Evolutionary conservation across 2,113 vertebrate genomes (phyloP), one percentile per base, ranked within the genome.

Genomic region (Mustela lutreola): DNA sequence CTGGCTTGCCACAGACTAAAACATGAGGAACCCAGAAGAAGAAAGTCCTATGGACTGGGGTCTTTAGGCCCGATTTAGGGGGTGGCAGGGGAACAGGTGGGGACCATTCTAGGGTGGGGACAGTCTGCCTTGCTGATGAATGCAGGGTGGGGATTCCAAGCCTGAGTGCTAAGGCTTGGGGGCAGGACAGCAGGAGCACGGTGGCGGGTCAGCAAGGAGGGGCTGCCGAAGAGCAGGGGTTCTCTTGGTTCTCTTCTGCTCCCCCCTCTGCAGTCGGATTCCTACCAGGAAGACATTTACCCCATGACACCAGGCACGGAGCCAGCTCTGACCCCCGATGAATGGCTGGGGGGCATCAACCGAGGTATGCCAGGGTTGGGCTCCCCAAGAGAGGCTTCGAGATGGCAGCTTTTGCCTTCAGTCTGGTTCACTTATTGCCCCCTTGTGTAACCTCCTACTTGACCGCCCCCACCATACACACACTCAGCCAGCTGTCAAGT

Each of bases 211-310:
- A 82, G 79, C 1, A 0, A 62, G 56, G 84, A 76, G 48, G 58
- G 2, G 11, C 79, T 14, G 45, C 91, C 26, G 15, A 58, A 60
- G n/a, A 82, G 80, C 75, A 67, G 10, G 15, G 76, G 45, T 71
- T 67, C 42, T 33, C 76, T 31, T 81, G 65, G 78, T 53, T 8
- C 42, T 71, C 73, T 76, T 92, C 56, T 93, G 28, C 26, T 76
- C 86, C 84, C 97, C 82, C n/a, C 3, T 28, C 98, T 98, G 42
- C 94, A 99, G 99, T 99, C 99, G 0, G 99, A 99, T 98, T 99
- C 99, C 0, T 99, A 99, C 99, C 99, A 99, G 96, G 99, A 99
- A 97, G 99, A 99, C 97, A 99, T 99, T 97, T 99, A 99, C 95
- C 99, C 99, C 7, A 99, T 99, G 99, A 99, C 99, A 0, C 99